Base-by-base conservation (phyloP, 2,113 vertebrate species). In the Sinocyclocheilus maitianheensis region DNA sequence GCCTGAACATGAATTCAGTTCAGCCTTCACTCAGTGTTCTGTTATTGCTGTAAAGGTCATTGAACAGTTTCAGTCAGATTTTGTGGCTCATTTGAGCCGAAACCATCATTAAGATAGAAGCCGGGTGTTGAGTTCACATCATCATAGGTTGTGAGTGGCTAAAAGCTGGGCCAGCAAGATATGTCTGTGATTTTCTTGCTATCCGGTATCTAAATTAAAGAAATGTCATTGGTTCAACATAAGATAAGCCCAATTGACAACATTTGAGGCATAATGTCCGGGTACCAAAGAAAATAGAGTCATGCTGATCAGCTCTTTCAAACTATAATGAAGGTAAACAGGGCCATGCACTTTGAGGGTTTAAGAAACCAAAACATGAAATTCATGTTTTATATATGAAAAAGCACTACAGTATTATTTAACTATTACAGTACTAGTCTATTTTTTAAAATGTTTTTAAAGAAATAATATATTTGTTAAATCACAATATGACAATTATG, bases 51-150 rank as follows among this genome's bases (percentile, higher is more conserved):
- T 77, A 77, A 77, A 77, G 48, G 48, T 77, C 76, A 55, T 2
- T 55, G 26, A 77, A 58, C 76, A 77, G n/a, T 74, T 74, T 77
- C 26, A 77, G 26, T 77, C 76, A 74, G 40, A 74, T n/a, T 74
- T 46, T 74, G 71, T 22, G 20, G 20, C 40, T 46, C 40, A 74
- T 74, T 74, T 74, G 71, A 74, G 40, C 10, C 22, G 71, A 77
- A 77, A 37, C 48, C 7, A 10, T 30, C 26, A 77, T 58, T 77
- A 77, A 58, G 9, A 18, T 4, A 18, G n/a, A 55, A 48, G 8
- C 16, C 6, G 3, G 14, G 13, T 77, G 24, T 77, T 37, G 16
- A 34, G 48, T 53, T 55, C 14, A 34, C 30, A 55, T 55, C 26
- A 55, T 16, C 24, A 30, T 10, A 77, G 12, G 10, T 12, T 43